Percentiles rank a stretch among this genome's conserved stretches.
phyloP scores from a whole-genome alignment of 2,113 vertebrate species.

The Coturnix japonica region DNA sequence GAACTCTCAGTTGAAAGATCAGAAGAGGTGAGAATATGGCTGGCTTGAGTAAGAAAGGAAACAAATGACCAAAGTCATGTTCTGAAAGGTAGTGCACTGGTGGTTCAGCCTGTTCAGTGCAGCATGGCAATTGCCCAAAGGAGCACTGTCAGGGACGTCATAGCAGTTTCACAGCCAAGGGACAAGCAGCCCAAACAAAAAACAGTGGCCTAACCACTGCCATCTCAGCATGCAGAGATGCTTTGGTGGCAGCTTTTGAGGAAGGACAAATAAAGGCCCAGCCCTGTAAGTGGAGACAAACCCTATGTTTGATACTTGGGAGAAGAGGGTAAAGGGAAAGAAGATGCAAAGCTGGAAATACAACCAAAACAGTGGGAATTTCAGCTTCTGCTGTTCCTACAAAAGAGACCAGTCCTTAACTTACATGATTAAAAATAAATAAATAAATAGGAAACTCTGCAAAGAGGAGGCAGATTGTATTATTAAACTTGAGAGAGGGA shows the following conservation, averaged over 20 bases:
- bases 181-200: background rate
- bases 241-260: background rate
- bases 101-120: background rate
- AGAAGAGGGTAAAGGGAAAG: background rate
- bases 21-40: background rate
- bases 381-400: background rate
- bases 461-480: background rate
- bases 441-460: background rate
- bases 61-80: accelerated
- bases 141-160: background rate
- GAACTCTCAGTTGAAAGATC: background rate
- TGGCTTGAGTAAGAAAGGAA: background rate
- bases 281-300: background rate
- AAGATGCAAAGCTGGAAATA: background rate
- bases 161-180: background rate
- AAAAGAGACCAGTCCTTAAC: background rate
- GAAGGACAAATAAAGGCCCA: background rate
- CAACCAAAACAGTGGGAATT: background rate
- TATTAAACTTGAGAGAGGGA: conserved; percentile 36
- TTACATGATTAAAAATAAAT: background rate
- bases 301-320: accelerated
- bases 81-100: background rate
- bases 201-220: background rate
- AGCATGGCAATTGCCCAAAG: background rate
- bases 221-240: background rate